Base-by-base conservation (phyloP, 2,113 vertebrate species). In the Holacanthus passer region DNA sequence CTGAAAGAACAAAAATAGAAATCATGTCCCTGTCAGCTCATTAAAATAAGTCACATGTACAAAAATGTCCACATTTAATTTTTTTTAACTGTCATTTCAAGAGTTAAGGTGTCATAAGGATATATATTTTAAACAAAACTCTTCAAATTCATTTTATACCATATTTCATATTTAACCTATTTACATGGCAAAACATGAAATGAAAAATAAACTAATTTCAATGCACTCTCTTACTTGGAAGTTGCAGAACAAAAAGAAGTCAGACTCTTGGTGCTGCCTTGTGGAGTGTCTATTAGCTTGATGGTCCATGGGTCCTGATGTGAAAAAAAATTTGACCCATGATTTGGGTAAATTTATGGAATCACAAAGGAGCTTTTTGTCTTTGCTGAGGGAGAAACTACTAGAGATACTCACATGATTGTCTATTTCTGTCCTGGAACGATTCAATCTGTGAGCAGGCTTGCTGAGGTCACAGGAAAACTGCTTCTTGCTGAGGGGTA, bases 261-360 rank as follows among this genome's bases (percentile, higher is more conserved):
- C 67, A 92, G 73, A 16, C 60, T 83, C 43, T 56, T 87, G 77
- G 91, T 94, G 86, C 93, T 95, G 71, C 94, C 94, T 17, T 93
- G 70, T 29, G 92, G 92, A 10, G 83, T 85, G 20, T 94, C 88
- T 11, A 68, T 55, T 17, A 95, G 77, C 2, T 16, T 47, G 19
- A 95, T 82, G 27, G 22, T 2, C 90, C 92, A 95, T 13, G 62
- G 77, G n/a, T 89, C 83, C 92, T 95, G 79, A 66, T 17, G 35
- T 52, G 22, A 5, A 29, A 65, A 27, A 53, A 39, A 24, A 52
- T 56, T 32, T n/a, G n/a, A n/a, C n/a, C n/a, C n/a, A n/a, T n/a
- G 56, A 39, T 52, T 59, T 16, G 2, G 27, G 31, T 62, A 27
- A 41, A 48, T 59, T 52, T 1, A n/a, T 55, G n/a, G 3, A 10